Base-by-base conservation (phyloP, 2,888 invertebrate species). In the Junonia oenone region DNA sequence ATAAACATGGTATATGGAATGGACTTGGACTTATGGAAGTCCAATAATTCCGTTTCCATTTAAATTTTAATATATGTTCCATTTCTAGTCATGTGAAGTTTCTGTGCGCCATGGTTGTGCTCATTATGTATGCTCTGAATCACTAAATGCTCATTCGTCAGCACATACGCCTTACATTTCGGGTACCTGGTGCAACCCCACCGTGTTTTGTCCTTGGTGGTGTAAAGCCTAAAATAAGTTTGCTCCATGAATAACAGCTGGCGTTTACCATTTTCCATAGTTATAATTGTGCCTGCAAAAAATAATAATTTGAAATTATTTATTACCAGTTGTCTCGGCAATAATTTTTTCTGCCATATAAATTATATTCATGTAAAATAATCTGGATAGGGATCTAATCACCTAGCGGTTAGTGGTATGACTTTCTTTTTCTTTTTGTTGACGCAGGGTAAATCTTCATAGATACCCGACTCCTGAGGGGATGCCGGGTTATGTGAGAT, bases 151-250 rank as follows among this genome's bases (percentile, higher is more conserved):
- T 62, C 56, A 11, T 64, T 58, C 0, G 66, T 47, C 2, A 57
- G 9, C 5, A 76, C 1, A 37, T 47, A 66, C 1, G 68, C 67
- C 38, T 68, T 72, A 49, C 76, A 76, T 8, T 49, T 67, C 0
- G 69, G 68, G 37, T 68, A 67, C 5, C 52, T 59, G 0, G 72
- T 74, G 55, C 76, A 76, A 22, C 52, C 62, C 72, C 74, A 76
- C 6, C 62, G 56, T 2, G 38, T 47, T 33, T 50, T 22, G 11
- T 47, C 19, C 5, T 37, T 33, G 1, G 45, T 31, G 55, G 15
- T n/a, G 40, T 73, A 68, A 37, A 63, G 65, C 22, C 54, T 70
- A 58, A 67, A 72, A 55, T 61, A 59, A 26, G 65, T 58, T 14
- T 58, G 48, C 4, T 47, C 38, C 33, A 26, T 51, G 33, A 48